Evolutionary conservation across 2,797 vertebrate genomes (phyloP).

Genomic region (Argyrosomus regius): DNA sequence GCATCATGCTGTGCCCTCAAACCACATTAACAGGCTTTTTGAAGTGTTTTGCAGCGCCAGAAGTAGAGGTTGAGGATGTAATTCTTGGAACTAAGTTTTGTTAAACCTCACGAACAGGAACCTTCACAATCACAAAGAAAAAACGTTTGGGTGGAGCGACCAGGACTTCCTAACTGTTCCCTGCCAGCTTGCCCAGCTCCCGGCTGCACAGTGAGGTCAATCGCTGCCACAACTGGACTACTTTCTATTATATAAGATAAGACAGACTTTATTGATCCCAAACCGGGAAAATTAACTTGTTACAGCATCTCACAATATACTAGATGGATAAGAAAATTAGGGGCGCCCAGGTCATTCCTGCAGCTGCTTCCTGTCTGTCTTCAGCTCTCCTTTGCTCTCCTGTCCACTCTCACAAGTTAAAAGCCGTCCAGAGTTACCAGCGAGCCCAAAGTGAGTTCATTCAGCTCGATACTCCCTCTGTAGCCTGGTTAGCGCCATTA

Average conservation of each 20-base stretch:
- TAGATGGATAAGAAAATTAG: no score
- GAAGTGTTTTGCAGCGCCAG: slow-evolving; percentile 32
- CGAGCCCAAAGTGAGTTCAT: no score
- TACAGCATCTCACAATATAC: no score
- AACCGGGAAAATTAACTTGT: no score
- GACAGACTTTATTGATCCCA: no score
- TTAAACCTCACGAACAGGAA: slow-evolving; percentile 28
- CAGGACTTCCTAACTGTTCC: slow-evolving; percentile 7
- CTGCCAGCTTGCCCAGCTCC: slow-evolving; percentile 23
- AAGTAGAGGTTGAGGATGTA: slow-evolving; percentile 30
- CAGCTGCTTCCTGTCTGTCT: no score
- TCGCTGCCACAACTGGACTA: background rate
- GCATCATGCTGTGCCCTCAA: slow-evolving; percentile 24
- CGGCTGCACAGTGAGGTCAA: background rate
- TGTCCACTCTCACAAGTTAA: no score
- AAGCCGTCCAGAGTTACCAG: no score
- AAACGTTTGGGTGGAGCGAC: slow-evolving; percentile 15
- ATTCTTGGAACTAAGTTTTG: slow-evolving; percentile 30
- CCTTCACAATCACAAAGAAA: slow-evolving; percentile 9
- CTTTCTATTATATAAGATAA: background rate
- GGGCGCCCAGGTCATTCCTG: no score
- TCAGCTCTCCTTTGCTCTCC: no score
- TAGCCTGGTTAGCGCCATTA: no score
- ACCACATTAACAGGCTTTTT: slow-evolving; percentile 34
- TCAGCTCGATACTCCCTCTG: no score